Evolutionary conservation across 2,797 vertebrate species (phyloP), one percentile per base, ranked within the genome.

Genomic region (Poeciliopsis gracilis): DNA sequence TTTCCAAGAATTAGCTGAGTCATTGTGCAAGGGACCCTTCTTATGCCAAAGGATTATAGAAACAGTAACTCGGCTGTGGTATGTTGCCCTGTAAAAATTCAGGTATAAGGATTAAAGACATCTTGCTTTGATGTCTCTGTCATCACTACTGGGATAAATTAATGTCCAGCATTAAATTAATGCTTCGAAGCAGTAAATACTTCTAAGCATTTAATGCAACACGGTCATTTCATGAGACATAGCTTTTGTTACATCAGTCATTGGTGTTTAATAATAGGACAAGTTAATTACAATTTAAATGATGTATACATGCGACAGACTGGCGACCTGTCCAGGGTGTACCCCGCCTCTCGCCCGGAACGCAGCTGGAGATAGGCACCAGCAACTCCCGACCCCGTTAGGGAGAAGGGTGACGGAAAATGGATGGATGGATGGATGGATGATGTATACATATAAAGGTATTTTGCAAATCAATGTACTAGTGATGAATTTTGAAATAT

Each of bases 251-350:
- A 45, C 38, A 28, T 77, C 13, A 78, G 83, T 80, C 77, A 73
- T 89, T 72, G 71, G 53, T 74, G 33, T 45, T 5, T 20, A 73
- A 51, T 45, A 77, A 76, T 77, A 67, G 75, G 79, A 84, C 59
- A 76, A 51, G 80, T 80, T 81, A 73, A 85, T 85, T 72, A 46
- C 1, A 18, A 72, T 47, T 36, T 71, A 46, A 76, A 49, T 12
- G 15, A 33, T 71, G 66, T 79, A 78, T 80, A 86, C 87, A 84
- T 69, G n/a, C n/a, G n/a, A n/a, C n/a, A n/a, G n/a, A n/a, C n/a
- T n/a, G n/a, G n/a, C n/a, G n/a, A n/a, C n/a, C n/a, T n/a, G n/a
- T n/a, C n/a, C n/a, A n/a, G n/a, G n/a, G n/a, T n/a, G n/a, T n/a
- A n/a, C n/a, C n/a, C n/a, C n/a, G n/a, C n/a, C n/a, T n/a, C n/a